Evolutionary conservation across 2,888 invertebrate genomes (phyloP).

Genomic region (Drosophila paranaensis): DNA sequence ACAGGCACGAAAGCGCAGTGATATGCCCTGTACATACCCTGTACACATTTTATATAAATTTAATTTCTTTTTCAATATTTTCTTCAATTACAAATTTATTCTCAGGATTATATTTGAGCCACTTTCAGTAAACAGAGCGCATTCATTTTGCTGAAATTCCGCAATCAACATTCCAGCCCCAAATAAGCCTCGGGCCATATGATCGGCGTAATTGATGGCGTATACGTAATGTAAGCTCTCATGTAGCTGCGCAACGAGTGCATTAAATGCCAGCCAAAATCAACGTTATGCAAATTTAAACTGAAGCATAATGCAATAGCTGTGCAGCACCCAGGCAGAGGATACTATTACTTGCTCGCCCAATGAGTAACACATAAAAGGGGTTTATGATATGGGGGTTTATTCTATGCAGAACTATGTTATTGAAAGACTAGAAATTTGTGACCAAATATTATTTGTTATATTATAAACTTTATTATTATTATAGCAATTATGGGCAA

Average conservation of each 20-base stretch:
- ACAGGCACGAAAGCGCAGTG: neutral
- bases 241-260: constrained; percentile 11
- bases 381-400: neutral
- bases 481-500: too few species aligned
- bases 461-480: too few species aligned
- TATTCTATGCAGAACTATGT: neutral
- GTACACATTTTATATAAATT: neutral
- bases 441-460: too few species aligned
- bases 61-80: neutral
- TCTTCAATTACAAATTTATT: neutral
- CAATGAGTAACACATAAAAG: neutral
- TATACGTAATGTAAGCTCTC: constrained; percentile 39
- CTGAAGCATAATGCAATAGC: constrained; percentile 55
- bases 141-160: neutral
- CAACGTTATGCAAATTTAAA: constrained; percentile 73
- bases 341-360: neutral
- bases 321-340: constrained; percentile 1
- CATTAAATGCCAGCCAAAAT: constrained; percentile 39
- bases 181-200: constrained; percentile 27
- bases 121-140: neutral
- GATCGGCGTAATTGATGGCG: constrained; percentile 36
- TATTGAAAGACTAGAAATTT: too few species aligned
- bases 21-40: neutral
- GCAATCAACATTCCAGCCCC: neutral
- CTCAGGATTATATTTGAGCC: neutral